Evolutionary conservation across 1,140 invertebrate genomes (phyloP).

Genomic region (Nephila pilipes): DNA sequence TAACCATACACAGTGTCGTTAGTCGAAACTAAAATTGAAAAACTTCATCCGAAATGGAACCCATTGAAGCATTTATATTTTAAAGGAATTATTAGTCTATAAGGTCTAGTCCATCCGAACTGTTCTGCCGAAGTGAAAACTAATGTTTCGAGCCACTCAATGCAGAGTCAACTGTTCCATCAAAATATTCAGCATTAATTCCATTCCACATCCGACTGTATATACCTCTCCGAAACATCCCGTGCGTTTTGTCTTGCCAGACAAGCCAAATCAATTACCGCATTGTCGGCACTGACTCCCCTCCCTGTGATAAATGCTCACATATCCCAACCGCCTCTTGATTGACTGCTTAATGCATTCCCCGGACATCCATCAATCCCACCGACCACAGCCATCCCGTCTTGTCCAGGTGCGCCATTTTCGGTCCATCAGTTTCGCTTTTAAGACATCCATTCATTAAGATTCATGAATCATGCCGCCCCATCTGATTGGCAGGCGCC

Average conservation of each 20-base stretch:
- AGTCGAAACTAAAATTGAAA: too few relatives aligned
- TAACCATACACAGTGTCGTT: too few relatives aligned
- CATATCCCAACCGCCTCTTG: background rate
- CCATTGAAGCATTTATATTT: too few relatives aligned
- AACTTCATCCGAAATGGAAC: too few relatives aligned
- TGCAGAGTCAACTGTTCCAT: too few relatives aligned
- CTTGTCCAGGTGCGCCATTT: constrained; percentile 36
- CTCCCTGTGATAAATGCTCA: background rate
- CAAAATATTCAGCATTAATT: background rate
- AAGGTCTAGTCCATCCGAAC: too few relatives aligned
- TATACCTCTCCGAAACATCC: background rate
- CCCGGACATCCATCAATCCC: background rate
- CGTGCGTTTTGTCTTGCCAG: background rate
- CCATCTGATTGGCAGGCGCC: constrained; percentile 50
- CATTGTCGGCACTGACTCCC: background rate
- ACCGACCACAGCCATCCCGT: background rate
- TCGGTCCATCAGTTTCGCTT: constrained; percentile 26
- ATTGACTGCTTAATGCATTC: constrained; percentile 3
- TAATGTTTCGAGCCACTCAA: too few relatives aligned
- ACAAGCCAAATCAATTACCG: constrained; percentile 25
- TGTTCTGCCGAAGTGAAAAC: too few relatives aligned
- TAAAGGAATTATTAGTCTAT: too few relatives aligned
- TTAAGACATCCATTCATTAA: constrained; percentile 62
- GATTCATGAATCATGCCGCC: constrained; percentile 51
- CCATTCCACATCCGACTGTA: background rate